A percentile compares a stretch with the other conserved stretches of the same genome.
Evolutionary conservation across 1,140 invertebrate species (phyloP).

Genomic region (Semibalanus balanoides): DNA sequence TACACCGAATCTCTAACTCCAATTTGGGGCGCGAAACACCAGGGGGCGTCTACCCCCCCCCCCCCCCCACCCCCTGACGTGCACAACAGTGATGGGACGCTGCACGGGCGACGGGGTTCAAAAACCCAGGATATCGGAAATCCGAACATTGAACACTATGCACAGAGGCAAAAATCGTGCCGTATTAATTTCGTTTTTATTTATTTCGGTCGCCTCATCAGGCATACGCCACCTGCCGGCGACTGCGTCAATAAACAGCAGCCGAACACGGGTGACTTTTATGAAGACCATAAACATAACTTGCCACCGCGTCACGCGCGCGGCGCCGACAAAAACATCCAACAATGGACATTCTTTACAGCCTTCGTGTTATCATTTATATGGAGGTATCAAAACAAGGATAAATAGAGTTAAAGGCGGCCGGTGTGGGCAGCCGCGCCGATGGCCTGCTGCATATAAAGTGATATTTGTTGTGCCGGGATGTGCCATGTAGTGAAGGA

Average conservation of each 20-base stretch:
- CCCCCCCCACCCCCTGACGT: too few species aligned
- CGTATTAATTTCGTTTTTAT: too few species aligned
- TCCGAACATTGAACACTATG: too few species aligned
- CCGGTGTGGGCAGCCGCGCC: background rate
- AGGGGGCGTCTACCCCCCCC: too few species aligned
- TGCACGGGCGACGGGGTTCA: too few species aligned
- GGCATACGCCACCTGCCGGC: too few species aligned
- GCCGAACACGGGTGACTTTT: background rate
- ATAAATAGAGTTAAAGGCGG: background rate
- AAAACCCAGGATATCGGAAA: too few species aligned
- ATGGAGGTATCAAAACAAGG: background rate
- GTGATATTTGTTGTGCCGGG: background rate
- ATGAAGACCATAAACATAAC: background rate
- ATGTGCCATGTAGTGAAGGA: background rate
- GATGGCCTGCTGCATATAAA: background rate
- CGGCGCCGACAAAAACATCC: background rate
- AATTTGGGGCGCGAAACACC: too few species aligned
- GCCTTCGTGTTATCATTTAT: background rate
- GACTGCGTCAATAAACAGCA: background rate
- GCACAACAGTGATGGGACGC: too few species aligned
- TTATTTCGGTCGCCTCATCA: background rate
- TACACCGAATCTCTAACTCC: too few species aligned
- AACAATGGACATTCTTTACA: background rate
- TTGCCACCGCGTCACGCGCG: background rate
- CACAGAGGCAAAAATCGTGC: too few species aligned